Evolutionary conservation across 2,113 vertebrate species (phyloP).

Genomic region (Tonatia bakeri): DNA sequence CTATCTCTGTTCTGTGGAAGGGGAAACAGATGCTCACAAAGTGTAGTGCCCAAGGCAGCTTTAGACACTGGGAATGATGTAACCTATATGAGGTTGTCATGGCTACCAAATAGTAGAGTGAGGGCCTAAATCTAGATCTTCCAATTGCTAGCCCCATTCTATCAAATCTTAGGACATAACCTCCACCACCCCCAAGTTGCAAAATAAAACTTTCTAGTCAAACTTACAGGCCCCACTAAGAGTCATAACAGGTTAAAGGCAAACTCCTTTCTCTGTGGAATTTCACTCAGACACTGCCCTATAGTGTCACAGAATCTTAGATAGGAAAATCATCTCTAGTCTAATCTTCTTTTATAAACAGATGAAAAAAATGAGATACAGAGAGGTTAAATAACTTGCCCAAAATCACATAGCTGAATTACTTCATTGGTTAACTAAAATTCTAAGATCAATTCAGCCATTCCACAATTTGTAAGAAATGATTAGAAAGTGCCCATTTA

Average conservation of each 20-base stretch:
- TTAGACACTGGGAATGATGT: not conserved
- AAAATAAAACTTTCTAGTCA: not conserved
- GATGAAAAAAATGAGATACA: not conserved
- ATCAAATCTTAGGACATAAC: not conserved
- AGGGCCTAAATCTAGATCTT: not conserved
- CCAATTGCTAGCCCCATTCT: not conserved
- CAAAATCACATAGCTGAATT: not conserved
- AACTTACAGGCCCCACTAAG: not conserved
- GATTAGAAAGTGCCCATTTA: not conserved
- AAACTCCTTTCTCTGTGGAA: not conserved
- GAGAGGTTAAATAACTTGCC: not conserved
- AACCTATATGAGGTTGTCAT: not conserved
- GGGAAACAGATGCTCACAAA: not conserved
- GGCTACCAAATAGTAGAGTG: not conserved
- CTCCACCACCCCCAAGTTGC: not conserved
- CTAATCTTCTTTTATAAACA: not conserved
- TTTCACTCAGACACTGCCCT: not conserved
- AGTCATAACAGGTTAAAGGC: not conserved
- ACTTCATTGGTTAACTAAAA: not conserved
- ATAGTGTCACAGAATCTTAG: not conserved
- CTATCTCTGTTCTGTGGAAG: not conserved
- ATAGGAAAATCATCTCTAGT: not conserved
- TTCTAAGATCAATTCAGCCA: not conserved
- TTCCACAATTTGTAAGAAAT: not conserved
- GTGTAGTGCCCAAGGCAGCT: not conserved